Base-by-base conservation (phyloP, 2,888 invertebrate genomes). In the Aporophyla nigra region DNA sequence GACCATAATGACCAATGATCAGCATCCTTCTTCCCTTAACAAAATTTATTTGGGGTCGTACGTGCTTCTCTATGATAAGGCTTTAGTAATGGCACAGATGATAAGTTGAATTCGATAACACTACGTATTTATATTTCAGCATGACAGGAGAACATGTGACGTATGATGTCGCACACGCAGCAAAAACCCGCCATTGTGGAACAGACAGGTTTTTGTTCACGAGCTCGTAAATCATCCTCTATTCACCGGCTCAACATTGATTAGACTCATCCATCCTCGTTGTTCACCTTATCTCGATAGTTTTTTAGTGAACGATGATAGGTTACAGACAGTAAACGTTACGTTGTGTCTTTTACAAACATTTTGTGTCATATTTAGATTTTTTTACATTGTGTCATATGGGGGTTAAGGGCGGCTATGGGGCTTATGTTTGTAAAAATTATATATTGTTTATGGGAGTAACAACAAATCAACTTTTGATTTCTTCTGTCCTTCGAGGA, bases 151-250 rank as follows among this genome's bases (percentile, higher is more conserved):
- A 46, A 66, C 62, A 59, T 5, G 62, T 56, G 43, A 46, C 43
- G 56, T 61, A 53, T 53, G 51, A 63, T 68, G 56, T 70, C 54
- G 54, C 56, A 76, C 70, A 59, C 14, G 54, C 14, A 46, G 67
- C 63, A 85, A 80, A 78, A 80, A 72, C 76, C 24, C 33, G 46
- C 16, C 51, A 65, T 76, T 85, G 80, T 83, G 72, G 78, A 78
- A 65, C 63, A 61, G 70, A 61, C 74, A 54, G 61, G 66, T 85
- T 86, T 86, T 86, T 86, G 87, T 80, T 74, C 65, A 14, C 49
- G 56, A 59, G 58, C 80, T 87, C 86, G 74, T 86, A 85, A 85
- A 85, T 86, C 86, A 87, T 78, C 69, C 71, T 71, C 66, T 85
- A 78, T 85, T 85, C 78, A 80, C 80, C 63, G 67, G 14, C 61